Evolutionary conservation across 2,888 invertebrate genomes (phyloP), one percentile per base, ranked within the genome.

Genomic region (Oasisia sp.): DNA sequence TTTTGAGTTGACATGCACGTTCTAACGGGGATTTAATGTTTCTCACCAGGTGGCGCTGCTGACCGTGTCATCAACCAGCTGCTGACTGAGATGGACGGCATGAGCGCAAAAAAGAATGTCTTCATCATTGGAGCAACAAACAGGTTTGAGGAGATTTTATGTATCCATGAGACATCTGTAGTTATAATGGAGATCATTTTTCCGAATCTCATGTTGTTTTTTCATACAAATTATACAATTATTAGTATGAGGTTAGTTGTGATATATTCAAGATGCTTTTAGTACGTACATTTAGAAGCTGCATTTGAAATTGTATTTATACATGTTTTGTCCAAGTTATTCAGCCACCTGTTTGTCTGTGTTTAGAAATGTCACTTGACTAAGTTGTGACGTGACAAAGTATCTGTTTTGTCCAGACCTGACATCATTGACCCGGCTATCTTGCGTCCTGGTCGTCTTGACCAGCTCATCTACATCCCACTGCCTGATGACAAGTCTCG

Each of bases 371-470:
- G 14, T 38, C 19, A 32, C 44, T 32, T 38, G 32, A 90, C 44
- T 19, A 32, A 19, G n/a, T 19, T 32, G 8, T 27, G 38, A 32
- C 45, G 91, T 92, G 93, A 92, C 32, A 95, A 93, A 27, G 5
- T 74, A n/a, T 74, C 74, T 19, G 1, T 38, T 74, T 19, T 74
- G 74, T 74, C 19, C 97, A 96, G 97, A 93, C 97, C 97, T 94
- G 99, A 99, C 96, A 99, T 99, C 95, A 99, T 99, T 96, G 99
- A 99, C 97, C 98, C 99, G 93, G 99, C 99, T 93, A 99, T 99
- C 96, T 97, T 99, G 94, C 98, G 99, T 96, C 99, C 99, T 44
- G 99, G 99, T 38, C 98, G 99, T 96, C 97, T 99, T 93, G 99
- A 99, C 97, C 99, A 99, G 97, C 97, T 99, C 94, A 99, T 99